These are phyloP conservation scores for Serinus canaria DNA, from an alignment of 2,113 vertebrate species.

Conservation along the genomic window DNA sequence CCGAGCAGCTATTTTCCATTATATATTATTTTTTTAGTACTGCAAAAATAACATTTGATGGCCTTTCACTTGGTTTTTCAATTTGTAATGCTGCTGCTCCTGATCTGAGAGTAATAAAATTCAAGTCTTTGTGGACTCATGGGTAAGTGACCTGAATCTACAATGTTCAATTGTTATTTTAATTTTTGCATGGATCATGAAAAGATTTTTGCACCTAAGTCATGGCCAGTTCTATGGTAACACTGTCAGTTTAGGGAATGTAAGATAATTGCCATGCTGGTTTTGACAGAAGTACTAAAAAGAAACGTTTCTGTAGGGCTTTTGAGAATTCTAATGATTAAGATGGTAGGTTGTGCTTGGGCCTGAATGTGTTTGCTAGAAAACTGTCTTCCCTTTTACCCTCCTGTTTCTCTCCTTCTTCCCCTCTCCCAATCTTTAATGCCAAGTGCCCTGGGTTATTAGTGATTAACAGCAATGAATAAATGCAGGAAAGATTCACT, in stretches of 20 bases:
- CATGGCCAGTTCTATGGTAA: neutral
- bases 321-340: neutral
- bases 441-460: neutral
- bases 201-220: neutral
- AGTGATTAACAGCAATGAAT: neutral
- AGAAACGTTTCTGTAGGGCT: neutral
- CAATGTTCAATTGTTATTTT: neutral
- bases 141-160: neutral
- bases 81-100: neutral
- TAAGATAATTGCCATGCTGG: neutral
- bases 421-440: rapidly evolving
- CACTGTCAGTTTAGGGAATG: neutral
- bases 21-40: neutral
- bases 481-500: neutral
- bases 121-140: neutral
- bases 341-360: neutral
- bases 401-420: neutral
- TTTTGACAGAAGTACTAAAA: neutral
- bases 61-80: neutral
- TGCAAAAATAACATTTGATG: neutral
- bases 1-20: neutral
- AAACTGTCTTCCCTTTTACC: neutral
- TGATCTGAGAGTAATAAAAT: neutral
- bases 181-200: neutral
- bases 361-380: neutral